Conservation (phyloP, 2,888 invertebrate genomes). For the Candidula unifasciata region DNA sequence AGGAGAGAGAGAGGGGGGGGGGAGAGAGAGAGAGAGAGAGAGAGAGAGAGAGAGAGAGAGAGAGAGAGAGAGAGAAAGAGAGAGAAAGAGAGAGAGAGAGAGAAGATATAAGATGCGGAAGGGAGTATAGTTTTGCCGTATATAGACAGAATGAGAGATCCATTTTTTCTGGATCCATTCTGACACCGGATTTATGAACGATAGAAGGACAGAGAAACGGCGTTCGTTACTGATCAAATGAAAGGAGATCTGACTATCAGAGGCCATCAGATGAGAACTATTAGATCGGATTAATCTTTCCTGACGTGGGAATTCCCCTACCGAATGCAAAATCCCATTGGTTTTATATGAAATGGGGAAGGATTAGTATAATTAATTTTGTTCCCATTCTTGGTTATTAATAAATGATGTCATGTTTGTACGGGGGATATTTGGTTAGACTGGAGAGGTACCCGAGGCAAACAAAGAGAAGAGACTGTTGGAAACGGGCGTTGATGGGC, state of each 20-base stretch:
- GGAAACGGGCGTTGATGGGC: too few species aligned
- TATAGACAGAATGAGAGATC: too few species aligned
- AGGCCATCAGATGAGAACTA: slow-evolving; percentile 17
- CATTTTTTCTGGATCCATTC: background rate
- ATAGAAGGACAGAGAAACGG: background rate
- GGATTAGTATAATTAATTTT: slow-evolving; percentile 27
- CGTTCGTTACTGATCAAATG: slow-evolving; percentile 23
- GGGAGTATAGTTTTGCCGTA: too few species aligned
- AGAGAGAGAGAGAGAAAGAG: too few species aligned
- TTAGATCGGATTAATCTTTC: slow-evolving; percentile 24
- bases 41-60: too few species aligned
- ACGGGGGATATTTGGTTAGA: too few species aligned
- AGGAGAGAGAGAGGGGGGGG: too few species aligned
- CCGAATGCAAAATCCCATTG: slow-evolving; percentile 16
- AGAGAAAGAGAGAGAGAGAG: too few species aligned
- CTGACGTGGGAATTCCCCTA: slow-evolving; percentile 26
- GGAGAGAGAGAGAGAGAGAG: too few species aligned
- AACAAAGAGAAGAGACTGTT: too few species aligned
- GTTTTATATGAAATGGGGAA: slow-evolving; percentile 25
- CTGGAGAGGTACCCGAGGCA: too few species aligned
- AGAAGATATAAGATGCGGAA: too few species aligned
- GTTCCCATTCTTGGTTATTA: background rate
- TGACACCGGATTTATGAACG: background rate
- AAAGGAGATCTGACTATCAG: background rate
- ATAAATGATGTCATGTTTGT: slow-evolving; percentile 7